Conservation (phyloP, 2,797 vertebrate species). For the Pipistrellus nathusii region DNA sequence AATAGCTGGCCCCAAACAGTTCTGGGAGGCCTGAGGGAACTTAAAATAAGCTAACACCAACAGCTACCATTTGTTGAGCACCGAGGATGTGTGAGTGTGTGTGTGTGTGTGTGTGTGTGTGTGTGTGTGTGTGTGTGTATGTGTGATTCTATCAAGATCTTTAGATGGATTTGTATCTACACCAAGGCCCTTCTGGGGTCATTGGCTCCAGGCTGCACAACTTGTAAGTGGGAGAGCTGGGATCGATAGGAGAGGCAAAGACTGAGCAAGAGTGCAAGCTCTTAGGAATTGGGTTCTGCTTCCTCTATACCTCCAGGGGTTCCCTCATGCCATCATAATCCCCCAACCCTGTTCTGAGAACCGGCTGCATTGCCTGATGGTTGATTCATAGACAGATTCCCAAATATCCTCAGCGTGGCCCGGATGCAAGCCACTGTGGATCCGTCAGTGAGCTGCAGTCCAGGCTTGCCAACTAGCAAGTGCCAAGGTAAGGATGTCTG, state of each 20-base stretch:
- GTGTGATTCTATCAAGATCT: not conserved
- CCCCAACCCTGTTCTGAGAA: not conserved
- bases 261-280: not conserved
- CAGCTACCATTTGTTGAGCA: not conserved
- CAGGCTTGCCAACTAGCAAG: not conserved
- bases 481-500: not conserved
- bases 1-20: not conserved
- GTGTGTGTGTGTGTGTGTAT: no score
- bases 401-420: no score
- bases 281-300: not conserved
- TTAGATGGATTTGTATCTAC: not conserved
- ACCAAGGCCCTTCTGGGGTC: not conserved
- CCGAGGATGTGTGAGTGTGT: not conserved
- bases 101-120: no score
- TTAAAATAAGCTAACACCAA: not conserved
- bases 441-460: fast-evolving
- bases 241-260: not conserved
- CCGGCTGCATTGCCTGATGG: fast-evolving
- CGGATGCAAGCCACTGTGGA: not conserved
- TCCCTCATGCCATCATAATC: not conserved
- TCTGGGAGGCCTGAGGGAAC: not conserved
- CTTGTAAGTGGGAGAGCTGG: not conserved
- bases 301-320: not conserved
- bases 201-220: no score
- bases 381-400: not conserved